phyloP scores from a whole-genome alignment of 2,113 vertebrate species.

The Hippocampus abdominalis region DNA sequence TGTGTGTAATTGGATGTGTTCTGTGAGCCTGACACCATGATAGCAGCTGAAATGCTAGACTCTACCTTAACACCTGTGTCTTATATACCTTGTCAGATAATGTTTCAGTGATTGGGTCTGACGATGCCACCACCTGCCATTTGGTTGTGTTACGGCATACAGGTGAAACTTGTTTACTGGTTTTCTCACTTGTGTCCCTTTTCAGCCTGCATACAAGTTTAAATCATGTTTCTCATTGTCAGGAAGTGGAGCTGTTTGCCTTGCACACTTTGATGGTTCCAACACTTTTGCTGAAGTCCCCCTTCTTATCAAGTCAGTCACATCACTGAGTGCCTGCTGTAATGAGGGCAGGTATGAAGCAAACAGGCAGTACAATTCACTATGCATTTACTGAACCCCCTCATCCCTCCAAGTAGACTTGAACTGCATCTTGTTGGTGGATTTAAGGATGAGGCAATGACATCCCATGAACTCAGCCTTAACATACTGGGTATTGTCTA shows the following conservation, averaged over 20 bases:
- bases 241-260: constrained; percentile 89
- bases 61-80: not conserved
- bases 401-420: constrained; percentile 71
- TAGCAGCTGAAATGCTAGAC: not conserved
- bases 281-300: constrained; percentile 84
- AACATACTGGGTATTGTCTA: constrained; percentile 83
- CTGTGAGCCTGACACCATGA: not conserved
- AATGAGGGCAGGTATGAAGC: constrained; percentile 81
- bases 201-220: not conserved
- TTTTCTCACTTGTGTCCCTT: not conserved
- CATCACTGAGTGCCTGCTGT: constrained; percentile 66
- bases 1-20: not conserved
- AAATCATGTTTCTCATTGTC: not conserved
- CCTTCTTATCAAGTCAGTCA: constrained; percentile 78
- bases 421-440: constrained; percentile 94
- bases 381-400: not conserved
- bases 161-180: constrained; percentile 68
- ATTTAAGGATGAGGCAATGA: constrained; percentile 87
- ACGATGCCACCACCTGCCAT: constrained; percentile 96
- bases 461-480: constrained; percentile 87
- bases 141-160: constrained; percentile 91
- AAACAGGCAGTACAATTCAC: not conserved
- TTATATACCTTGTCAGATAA: constrained; percentile 71
- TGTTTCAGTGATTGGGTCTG: constrained; percentile 89
- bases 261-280: constrained; percentile 89